Base-by-base conservation (phyloP, 2,888 invertebrate genomes). In the Priapulus caudatus region DNA sequence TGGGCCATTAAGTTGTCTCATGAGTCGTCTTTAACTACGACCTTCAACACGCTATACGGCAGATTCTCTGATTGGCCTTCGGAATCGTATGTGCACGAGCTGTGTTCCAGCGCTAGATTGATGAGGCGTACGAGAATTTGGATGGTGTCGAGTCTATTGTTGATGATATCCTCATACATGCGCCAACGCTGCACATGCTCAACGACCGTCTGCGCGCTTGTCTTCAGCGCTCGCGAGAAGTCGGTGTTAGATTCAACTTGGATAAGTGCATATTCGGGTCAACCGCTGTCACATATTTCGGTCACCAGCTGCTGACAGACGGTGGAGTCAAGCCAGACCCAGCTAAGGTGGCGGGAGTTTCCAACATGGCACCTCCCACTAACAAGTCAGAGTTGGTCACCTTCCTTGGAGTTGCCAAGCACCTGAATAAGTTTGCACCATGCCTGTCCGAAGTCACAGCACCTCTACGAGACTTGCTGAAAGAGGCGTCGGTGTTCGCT, bases 391-490 rank as follows among this genome's bases (percentile, higher is more conserved):
- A n/a, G n/a, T n/a, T n/a, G n/a, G n/a, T n/a, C n/a, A n/a, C n/a
- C n/a, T n/a, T n/a, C n/a, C n/a, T n/a, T n/a, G n/a, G n/a, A n/a
- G n/a, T n/a, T n/a, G n/a, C n/a, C n/a, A n/a, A n/a, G n/a, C n/a
- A n/a, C n/a, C n/a, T n/a, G n/a, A n/a, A n/a, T n/a, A 55, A 48
- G 48, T 59, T 58, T 44, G 49, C 54, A 43, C 53, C 55, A 19
- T 23, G 46, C 3, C 15, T 58, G 19, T 56, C 55, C 5, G 52
- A 58, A 45, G 18, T 47, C 4, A 54, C 52, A 5, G 45, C 47
- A 23, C 52, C 56, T 15, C 22, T 58, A 15, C 24, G 54, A 48
- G 24, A 53, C 43, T 45, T 58, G 15, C 58, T 53, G 10, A 56
- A 53, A 52, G 50, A 59, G 52, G 49, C 59, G 45, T 44, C 43